phyloP scores from a whole-genome alignment of 2,888 invertebrate species.

The Synanthedon formicaeformis region DNA sequence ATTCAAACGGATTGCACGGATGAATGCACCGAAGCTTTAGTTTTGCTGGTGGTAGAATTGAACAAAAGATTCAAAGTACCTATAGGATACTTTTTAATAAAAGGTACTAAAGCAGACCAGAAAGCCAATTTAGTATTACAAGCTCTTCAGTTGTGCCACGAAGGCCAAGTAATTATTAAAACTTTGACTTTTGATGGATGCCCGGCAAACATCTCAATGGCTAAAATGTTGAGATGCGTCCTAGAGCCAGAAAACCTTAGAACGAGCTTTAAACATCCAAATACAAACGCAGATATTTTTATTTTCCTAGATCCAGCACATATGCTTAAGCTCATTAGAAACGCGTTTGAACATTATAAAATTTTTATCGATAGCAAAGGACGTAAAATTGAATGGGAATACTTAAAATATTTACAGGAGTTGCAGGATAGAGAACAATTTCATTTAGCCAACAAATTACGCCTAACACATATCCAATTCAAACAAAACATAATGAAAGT shows the following conservation, averaged over 20 bases:
- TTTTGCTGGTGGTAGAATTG: neutral
- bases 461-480: neutral
- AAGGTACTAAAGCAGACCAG: neutral
- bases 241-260: neutral
- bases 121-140: neutral
- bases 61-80: neutral
- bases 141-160: neutral
- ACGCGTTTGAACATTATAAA: constrained; percentile 5
- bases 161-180: neutral
- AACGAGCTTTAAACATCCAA: neutral
- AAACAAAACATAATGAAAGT: neutral
- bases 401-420: constrained; percentile 2
- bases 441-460: neutral
- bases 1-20: neutral
- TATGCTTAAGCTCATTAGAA: neutral
- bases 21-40: neutral
- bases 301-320: neutral
- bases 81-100: neutral
- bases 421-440: neutral
- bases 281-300: neutral
- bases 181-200: neutral
- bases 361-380: constrained; percentile 4
- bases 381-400: constrained; percentile 3
- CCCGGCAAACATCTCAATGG: neutral
- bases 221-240: neutral